Evolutionary conservation across 1,140 invertebrate genomes (phyloP), one percentile per base, ranked within the genome.

Genomic region (Mamestra configurata): DNA sequence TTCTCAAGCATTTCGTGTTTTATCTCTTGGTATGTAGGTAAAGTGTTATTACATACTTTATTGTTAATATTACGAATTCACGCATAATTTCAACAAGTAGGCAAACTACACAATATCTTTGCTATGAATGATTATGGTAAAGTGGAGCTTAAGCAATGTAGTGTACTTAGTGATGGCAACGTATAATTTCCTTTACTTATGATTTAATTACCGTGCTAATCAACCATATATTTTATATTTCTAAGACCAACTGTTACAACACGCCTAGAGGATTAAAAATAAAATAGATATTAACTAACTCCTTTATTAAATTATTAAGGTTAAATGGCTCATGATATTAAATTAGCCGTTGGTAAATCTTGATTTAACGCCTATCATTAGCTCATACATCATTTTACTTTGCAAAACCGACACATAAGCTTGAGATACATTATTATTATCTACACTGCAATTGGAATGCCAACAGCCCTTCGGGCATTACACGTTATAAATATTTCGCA

Each of bases 21-120:
- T 40, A 77, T 66, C 59, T 35, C 27, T 53, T 55, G n/a, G 57
- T 77, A 77, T 77, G 59, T 77, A 77, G 75, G 75, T 77, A 53
- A 77, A 77, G 18, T 77, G 43, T 77, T 77, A 77, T 68, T 77
- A 40, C 75, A 66, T 77, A 53, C 43, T 66, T 77, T 66, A 77
- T 77, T 53, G 59, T 66, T 53, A 66, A 68, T 43, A 68, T 64
- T 68, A 68, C 61, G 57, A 24, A 66, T 66, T 77, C 61, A 77
- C 31, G 75, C 59, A 24, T 77, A 77, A 77, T 77, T 68, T 77
- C 18, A 24, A 15, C 31, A 77, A 66, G 61, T 68, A 68, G 75
- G 75, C 18, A 77, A 55, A 77, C 43, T 64, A 66, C 43, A 43
- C 20, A 68, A 77, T 51, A 53, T 68, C 61, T 49, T 37, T 68